Conservation (phyloP, 2,888 invertebrate species). For the Xestoiulus laeticollis region DNA sequence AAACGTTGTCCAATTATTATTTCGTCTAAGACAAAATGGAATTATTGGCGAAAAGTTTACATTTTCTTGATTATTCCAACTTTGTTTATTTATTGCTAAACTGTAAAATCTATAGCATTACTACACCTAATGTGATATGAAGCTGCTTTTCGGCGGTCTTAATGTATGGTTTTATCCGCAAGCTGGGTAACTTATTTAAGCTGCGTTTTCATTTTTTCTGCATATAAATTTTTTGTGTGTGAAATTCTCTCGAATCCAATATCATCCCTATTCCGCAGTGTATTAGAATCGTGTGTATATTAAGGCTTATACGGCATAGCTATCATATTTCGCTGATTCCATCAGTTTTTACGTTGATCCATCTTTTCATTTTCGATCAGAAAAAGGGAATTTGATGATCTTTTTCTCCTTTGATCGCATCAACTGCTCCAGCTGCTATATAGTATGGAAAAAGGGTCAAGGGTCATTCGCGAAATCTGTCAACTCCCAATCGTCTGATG, state of each 20-base stretch:
- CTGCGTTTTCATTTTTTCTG: not conserved
- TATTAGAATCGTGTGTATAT: not conserved
- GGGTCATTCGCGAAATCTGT: slow-evolving; percentile 2
- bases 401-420: slow-evolving; percentile 1
- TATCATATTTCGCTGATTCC: slow-evolving; percentile 17
- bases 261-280: not conserved
- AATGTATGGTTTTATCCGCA: no score
- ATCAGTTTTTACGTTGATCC: slow-evolving; percentile 7
- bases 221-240: not conserved
- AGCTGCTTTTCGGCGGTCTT: no score
- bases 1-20: no score
- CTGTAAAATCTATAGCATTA: no score
- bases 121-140: no score
- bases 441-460: not conserved
- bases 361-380: slow-evolving; percentile 26
- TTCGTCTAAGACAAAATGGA: no score
- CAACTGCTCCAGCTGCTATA: not conserved
- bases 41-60: no score
- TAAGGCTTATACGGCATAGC: not conserved
- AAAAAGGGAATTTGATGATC: slow-evolving; percentile 26
- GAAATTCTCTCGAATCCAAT: not conserved
- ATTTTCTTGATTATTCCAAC: no score
- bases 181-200: no score
- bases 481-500: not conserved
- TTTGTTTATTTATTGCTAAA: no score